Conservation (phyloP, 2,888 invertebrate genomes). For the Parelbella ahira region DNA sequence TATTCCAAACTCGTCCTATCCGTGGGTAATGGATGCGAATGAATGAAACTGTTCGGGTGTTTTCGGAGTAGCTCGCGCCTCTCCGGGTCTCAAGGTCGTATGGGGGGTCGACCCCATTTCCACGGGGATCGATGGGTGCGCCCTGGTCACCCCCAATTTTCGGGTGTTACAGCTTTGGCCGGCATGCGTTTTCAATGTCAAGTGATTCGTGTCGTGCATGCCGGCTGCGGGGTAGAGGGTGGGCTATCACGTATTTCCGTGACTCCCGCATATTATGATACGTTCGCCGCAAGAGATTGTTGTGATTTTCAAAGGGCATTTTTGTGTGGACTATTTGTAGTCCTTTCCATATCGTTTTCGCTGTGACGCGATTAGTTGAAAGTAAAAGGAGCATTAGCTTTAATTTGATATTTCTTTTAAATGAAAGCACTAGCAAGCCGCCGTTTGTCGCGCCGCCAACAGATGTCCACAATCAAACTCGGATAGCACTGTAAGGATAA, state of each 20-base stretch:
- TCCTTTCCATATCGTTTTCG: not conserved
- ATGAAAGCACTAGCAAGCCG: too few relatives aligned
- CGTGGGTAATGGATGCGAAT: slow-evolving; percentile 48
- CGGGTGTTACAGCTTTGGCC: slow-evolving; percentile 47
- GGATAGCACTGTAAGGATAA: too few relatives aligned
- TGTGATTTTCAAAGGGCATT: slow-evolving; percentile 6
- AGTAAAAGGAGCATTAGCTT: too few relatives aligned
- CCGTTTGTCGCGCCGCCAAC: too few relatives aligned
- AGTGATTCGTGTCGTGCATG: slow-evolving; percentile 66
- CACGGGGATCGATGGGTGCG: slow-evolving; percentile 75
- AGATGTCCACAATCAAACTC: too few relatives aligned
- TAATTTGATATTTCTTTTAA: too few relatives aligned
- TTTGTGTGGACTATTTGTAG: slow-evolving; percentile 4
- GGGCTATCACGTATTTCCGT: slow-evolving; percentile 61
- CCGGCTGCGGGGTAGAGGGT: slow-evolving; percentile 39
- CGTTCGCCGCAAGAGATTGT: slow-evolving; percentile 13
- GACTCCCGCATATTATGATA: slow-evolving; percentile 47
- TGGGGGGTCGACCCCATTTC: slow-evolving; percentile 64
- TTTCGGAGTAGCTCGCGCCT: slow-evolving; percentile 57
- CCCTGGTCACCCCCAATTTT: slow-evolving; percentile 55
- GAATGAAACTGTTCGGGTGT: slow-evolving; percentile 63
- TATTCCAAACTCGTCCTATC: slow-evolving; percentile 37
- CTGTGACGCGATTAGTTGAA: not conserved
- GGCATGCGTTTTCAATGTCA: slow-evolving; percentile 74
- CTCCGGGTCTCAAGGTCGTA: slow-evolving; percentile 61